These are phyloP conservation scores for Teleogryllus occipitalis DNA, from an alignment of 1,140 invertebrate species.

Conservation along the genomic window DNA sequence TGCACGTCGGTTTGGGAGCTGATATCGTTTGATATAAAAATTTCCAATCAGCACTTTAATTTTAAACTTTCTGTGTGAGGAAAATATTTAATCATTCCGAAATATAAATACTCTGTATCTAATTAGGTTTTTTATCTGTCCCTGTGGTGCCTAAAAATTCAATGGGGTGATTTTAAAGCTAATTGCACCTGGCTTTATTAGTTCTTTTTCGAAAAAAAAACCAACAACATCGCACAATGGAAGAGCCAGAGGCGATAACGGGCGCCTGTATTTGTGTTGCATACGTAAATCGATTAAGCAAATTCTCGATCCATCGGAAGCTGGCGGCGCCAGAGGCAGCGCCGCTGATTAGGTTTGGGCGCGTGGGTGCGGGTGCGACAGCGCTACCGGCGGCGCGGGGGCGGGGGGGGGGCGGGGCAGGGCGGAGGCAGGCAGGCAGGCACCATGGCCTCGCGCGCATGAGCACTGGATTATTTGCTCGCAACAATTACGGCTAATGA, in stretches of 20 bases:
- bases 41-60: background rate
- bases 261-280: background rate
- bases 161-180: background rate
- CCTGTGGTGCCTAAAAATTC: background rate
- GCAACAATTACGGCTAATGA: constrained; percentile 16
- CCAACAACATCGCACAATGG: background rate
- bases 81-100: constrained; percentile 6
- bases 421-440: background rate
- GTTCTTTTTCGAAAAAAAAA: background rate
- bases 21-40: constrained; percentile 6
- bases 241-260: background rate
- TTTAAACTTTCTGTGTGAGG: constrained; percentile 4
- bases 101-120: constrained; percentile 6
- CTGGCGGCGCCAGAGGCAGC: background rate
- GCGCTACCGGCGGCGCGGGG: too few relatives aligned
- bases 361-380: too few relatives aligned
- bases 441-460: background rate
- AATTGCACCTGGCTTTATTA: constrained; percentile 4
- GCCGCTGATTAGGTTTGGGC: background rate
- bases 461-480: constrained; percentile 14
- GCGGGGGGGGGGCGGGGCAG: background rate
- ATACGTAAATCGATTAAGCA: constrained; percentile 5
- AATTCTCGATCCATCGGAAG: constrained; percentile 3
- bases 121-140: background rate
- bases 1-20: background rate